Evolutionary conservation across 2,113 vertebrate species (phyloP).

Genomic region (Emberiza fucata): DNA sequence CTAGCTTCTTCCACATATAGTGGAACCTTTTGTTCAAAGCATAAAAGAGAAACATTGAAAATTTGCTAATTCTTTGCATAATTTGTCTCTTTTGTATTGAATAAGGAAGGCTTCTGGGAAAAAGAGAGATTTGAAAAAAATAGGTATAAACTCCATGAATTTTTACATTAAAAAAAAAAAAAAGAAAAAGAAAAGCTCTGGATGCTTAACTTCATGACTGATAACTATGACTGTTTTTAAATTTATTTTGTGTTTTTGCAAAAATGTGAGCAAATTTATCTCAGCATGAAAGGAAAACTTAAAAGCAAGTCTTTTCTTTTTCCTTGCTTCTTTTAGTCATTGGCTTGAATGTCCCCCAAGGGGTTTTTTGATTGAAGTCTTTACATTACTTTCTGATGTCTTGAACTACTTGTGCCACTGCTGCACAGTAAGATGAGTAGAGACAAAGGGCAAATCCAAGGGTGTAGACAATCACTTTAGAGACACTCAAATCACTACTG

Average conservation of each 20-base stretch:
- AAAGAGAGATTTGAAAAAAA: background rate
- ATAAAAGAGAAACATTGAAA: background rate
- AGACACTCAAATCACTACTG: background rate
- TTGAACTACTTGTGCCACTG: background rate
- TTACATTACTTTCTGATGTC: background rate
- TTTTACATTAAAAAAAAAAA: background rate
- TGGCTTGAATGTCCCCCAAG: background rate
- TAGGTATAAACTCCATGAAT: background rate
- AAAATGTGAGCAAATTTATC: background rate
- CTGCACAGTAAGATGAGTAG: background rate
- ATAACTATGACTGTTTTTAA: background rate
- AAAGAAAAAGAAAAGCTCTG: rapidly evolving
- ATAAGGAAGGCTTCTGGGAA: background rate
- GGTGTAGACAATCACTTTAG: background rate
- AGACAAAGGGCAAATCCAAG: background rate
- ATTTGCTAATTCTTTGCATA: background rate
- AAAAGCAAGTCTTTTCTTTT: background rate
- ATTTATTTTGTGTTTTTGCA: background rate
- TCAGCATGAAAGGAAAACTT: background rate
- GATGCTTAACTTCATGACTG: background rate
- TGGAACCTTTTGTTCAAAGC: background rate
- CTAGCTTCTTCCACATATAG: background rate
- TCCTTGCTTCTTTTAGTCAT: background rate
- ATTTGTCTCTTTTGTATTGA: background rate
- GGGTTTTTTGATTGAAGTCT: background rate